phyloP scores from a whole-genome alignment of 1,140 invertebrate species.

The Ptiloglossa arizonensis region DNA sequence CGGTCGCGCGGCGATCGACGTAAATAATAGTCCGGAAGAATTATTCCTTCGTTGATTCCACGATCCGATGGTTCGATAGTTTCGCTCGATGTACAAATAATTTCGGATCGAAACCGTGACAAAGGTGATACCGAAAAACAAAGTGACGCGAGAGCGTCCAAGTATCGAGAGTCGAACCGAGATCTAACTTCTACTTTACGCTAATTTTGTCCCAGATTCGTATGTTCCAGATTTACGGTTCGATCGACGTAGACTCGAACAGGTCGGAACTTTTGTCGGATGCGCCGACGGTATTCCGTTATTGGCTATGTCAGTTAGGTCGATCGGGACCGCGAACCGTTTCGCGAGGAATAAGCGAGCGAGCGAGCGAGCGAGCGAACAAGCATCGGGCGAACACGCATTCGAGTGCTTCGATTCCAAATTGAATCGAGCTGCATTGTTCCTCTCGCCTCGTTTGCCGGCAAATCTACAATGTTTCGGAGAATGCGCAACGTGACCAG shows the following conservation, averaged over 20 bases:
- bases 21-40: slow-evolving; percentile 18
- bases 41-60: too few species aligned
- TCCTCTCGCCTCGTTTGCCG: slow-evolving; percentile 11
- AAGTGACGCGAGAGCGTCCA: too few species aligned
- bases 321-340: not conserved
- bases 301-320: not conserved
- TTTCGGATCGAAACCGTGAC: too few species aligned
- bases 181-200: too few species aligned
- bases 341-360: not conserved
- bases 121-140: too few species aligned
- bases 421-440: slow-evolving; percentile 21
- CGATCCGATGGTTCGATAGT: too few species aligned
- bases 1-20: slow-evolving; percentile 19
- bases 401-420: not conserved
- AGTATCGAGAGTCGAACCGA: not conserved
- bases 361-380: not conserved
- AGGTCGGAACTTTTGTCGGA: too few species aligned
- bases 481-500: slow-evolving; percentile 19
- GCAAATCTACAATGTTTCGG: slow-evolving; percentile 4
- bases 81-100: too few species aligned
- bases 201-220: too few species aligned
- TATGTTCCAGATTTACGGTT: too few species aligned
- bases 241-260: too few species aligned
- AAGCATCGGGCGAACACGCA: slow-evolving; percentile 3
- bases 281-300: not conserved